These are phyloP conservation scores for Microchirus variegatus DNA, from an alignment of 2,797 vertebrate species.

Conservation along the genomic window DNA sequence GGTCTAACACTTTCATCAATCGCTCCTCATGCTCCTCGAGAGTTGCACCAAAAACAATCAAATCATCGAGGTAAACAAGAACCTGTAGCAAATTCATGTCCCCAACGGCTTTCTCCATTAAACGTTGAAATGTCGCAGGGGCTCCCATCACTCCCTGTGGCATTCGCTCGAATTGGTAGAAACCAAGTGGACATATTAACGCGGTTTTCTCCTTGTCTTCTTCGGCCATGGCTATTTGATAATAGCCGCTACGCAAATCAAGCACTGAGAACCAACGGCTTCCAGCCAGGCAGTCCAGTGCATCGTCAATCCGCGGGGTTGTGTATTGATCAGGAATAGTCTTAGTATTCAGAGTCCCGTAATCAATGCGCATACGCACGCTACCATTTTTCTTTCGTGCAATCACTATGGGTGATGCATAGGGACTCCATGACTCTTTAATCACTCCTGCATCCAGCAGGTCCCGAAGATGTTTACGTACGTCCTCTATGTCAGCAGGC, in stretches of 20 bases:
- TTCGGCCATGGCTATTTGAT: not conserved
- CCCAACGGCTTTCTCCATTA: too few relatives aligned
- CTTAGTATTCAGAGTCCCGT: not conserved
- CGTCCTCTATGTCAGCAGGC: constrained; percentile 3
- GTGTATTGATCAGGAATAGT: constrained; percentile 2
- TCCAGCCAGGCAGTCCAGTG: not conserved
- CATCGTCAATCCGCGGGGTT: too few relatives aligned
- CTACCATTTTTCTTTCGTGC: not conserved
- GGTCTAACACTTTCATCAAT: not conserved
- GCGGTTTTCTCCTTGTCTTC: not conserved
- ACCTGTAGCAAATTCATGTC: not conserved
- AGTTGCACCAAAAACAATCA: too few relatives aligned
- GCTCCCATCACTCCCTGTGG: not conserved
- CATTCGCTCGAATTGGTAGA: not conserved
- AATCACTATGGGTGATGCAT: not conserved
- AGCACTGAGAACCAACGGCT: not conserved
- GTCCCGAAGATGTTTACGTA: not conserved
- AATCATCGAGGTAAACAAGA: not conserved
- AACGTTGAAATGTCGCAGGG: not conserved
- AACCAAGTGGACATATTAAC: too few relatives aligned
- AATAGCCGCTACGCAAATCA: not conserved
- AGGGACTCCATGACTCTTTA: not conserved
- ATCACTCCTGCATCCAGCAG: not conserved
- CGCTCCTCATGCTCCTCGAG: too few relatives aligned
- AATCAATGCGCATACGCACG: not conserved